These are phyloP conservation scores for Crotophaga sulcirostris DNA, from an alignment of 2,113 vertebrate genomes.

Conservation along the genomic window DNA sequence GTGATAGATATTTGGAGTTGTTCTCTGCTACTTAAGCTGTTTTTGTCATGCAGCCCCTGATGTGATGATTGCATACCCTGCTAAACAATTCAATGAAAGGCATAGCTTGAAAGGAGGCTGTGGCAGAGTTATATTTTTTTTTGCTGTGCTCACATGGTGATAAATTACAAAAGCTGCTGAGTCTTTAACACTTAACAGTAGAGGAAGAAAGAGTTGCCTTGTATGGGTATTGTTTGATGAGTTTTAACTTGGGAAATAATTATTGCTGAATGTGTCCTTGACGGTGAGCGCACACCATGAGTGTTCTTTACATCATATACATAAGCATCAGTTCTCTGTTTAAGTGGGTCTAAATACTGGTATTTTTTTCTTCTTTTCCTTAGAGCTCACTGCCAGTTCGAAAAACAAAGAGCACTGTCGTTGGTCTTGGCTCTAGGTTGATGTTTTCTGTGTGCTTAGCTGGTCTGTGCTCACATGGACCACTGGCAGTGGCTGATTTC, in stretches of 20 bases:
- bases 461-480: accelerated
- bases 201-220: constrained; percentile 36
- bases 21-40: constrained; percentile 13
- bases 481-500: not conserved
- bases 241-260: constrained; percentile 33
- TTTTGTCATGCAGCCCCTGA: not conserved
- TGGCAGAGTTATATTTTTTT: constrained; percentile 5
- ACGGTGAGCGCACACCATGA: not conserved
- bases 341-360: not conserved
- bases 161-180: constrained; percentile 21
- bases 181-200: constrained; percentile 22
- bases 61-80: not conserved
- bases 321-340: not conserved
- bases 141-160: constrained; percentile 14
- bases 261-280: constrained; percentile 3
- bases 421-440: not conserved
- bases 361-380: not conserved
- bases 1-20: not conserved
- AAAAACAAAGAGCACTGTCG: not conserved
- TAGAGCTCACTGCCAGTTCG: not conserved
- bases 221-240: constrained; percentile 37
- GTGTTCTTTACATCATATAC: not conserved
- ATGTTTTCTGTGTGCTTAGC: not conserved
- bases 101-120: constrained; percentile 29
- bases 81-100: constrained; percentile 9